phyloP scores from a whole-genome alignment of 2,888 invertebrate genomes.

The Dioctria rufipes region DNA sequence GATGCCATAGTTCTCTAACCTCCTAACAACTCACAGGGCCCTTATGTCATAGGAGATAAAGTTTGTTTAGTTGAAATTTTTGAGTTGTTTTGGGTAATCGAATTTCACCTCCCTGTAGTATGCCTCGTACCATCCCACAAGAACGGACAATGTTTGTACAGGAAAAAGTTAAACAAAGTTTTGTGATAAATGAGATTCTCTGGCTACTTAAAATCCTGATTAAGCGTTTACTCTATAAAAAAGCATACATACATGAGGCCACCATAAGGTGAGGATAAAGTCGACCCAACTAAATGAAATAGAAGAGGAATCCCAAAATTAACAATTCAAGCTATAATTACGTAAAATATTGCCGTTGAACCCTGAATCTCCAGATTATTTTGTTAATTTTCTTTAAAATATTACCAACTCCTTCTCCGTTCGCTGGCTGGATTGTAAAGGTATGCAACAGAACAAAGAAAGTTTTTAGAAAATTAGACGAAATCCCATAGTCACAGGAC shows the following conservation, averaged over 20 bases:
- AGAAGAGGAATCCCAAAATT: constrained; percentile 16
- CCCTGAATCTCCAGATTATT: constrained; percentile 1
- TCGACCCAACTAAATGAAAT: neutral
- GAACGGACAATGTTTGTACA: constrained; percentile 43
- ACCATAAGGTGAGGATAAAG: neutral
- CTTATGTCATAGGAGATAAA: constrained; percentile 57
- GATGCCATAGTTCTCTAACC: constrained; percentile 1
- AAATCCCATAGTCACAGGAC: neutral
- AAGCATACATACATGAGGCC: neutral
- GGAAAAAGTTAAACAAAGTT: constrained; percentile 58
- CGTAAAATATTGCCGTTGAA: neutral
- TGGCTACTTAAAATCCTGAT: constrained; percentile 55
- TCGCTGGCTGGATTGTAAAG: neutral
- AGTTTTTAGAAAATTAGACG: neutral
- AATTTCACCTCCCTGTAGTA: constrained; percentile 44
- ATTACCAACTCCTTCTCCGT: neutral
- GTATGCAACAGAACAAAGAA: neutral
- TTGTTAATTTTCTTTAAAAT: constrained; percentile 27
- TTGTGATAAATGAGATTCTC: constrained; percentile 58
- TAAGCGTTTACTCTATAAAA: neutral
- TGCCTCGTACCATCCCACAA: constrained; percentile 24
- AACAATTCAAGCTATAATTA: constrained; percentile 28
- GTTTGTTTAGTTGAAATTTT: constrained; percentile 58
- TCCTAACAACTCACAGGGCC: neutral
- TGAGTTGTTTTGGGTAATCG: constrained; percentile 58